These are phyloP conservation scores for Oedothorax gibbosus DNA, from an alignment of 1,140 invertebrate genomes.

Conservation along the genomic window DNA sequence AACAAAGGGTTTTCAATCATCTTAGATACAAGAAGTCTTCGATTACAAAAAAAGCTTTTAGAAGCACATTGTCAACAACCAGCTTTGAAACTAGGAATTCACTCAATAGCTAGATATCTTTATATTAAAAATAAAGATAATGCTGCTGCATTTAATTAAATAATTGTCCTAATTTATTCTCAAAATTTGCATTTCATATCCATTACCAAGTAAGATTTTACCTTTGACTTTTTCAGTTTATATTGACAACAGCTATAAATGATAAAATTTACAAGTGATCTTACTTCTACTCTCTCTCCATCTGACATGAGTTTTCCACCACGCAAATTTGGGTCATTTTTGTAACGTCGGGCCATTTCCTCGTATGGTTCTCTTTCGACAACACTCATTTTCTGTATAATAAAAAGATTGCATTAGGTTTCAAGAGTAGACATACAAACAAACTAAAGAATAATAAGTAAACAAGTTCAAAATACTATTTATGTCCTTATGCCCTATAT, in stretches of 20 bases:
- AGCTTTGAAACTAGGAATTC: neutral
- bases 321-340: slow-evolving; percentile 13
- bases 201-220: neutral
- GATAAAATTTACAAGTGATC: neutral
- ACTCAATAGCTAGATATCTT: neutral
- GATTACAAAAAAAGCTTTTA: no score
- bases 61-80: no score
- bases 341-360: neutral
- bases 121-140: neutral
- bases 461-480: neutral
- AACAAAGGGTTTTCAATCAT: no score
- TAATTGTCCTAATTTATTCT: neutral
- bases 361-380: slow-evolving; percentile 31
- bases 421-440: no score
- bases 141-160: neutral
- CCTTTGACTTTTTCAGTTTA: neutral
- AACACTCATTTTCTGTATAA: slow-evolving; percentile 13
- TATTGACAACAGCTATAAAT: neutral
- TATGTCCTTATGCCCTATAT: neutral
- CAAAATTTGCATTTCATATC: neutral
- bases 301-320: slow-evolving; percentile 37
- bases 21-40: no score
- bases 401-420: neutral
- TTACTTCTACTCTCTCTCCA: slow-evolving; percentile 45
- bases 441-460: neutral